Evolutionary conservation across 2,113 vertebrate genomes (phyloP).

Genomic region (Trachemys scripta): DNA sequence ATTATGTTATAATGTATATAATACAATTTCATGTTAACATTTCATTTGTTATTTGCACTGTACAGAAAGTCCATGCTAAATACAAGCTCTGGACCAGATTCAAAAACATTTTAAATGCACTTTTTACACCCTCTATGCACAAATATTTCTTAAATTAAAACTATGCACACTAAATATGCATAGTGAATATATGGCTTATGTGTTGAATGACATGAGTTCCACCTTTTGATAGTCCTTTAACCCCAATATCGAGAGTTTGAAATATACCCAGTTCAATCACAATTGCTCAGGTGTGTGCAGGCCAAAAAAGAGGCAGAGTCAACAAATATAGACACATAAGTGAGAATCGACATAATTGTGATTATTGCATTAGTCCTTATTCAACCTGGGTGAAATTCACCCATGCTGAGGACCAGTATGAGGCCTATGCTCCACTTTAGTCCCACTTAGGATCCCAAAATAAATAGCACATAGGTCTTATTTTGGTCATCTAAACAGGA

Average conservation of each 20-base stretch:
- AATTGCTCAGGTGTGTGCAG: conserved; percentile 49
- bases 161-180: conserved; percentile 78
- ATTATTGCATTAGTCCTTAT: background rate
- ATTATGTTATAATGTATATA: conserved; percentile 70
- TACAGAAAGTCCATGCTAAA: conserved; percentile 75
- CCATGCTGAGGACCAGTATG: background rate
- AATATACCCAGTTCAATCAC: conserved; percentile 47
- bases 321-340: background rate
- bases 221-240: conserved; percentile 46
- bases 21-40: conserved; percentile 73
- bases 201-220: conserved; percentile 66
- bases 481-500: fast-evolving
- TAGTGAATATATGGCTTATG: conserved; percentile 82
- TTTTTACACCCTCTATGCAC: conserved; percentile 76
- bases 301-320: conserved; percentile 39
- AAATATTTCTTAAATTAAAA: conserved; percentile 79
- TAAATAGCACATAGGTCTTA: background rate
- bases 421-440: background rate
- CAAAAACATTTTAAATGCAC: conserved; percentile 72
- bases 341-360: background rate
- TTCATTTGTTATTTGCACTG: conserved; percentile 65
- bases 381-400: fast-evolving
- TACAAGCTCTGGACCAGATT: conserved; percentile 68
- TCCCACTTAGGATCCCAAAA: conserved; percentile 11
- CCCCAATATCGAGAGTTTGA: conserved; percentile 41